phyloP scores from a whole-genome alignment of 1,140 invertebrate species.

The Orchestia grillus region DNA sequence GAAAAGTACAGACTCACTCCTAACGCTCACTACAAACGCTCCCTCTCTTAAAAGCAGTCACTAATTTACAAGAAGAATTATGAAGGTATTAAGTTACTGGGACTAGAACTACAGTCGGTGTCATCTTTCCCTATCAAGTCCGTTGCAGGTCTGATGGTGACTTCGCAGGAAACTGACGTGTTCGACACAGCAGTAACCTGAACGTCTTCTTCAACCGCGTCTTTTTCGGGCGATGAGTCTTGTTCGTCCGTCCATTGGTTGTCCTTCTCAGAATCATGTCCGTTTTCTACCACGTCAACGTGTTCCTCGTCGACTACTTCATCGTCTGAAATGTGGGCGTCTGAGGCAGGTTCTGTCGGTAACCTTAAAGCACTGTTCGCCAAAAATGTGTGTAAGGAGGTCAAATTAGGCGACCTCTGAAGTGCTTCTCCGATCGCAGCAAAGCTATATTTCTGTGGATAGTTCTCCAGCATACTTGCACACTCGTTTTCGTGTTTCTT shows the following conservation, averaged over 20 bases:
- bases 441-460: slow-evolving; percentile 18
- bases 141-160: slow-evolving; percentile 24
- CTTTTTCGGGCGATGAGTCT: background rate
- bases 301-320: slow-evolving; percentile 20
- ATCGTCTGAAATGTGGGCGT: background rate
- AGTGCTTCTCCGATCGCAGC: slow-evolving; percentile 9
- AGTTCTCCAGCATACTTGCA: slow-evolving; percentile 79
- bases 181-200: background rate
- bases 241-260: background rate
- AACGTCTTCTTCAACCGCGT: background rate
- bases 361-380: background rate
- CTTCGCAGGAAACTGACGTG: slow-evolving; percentile 22
- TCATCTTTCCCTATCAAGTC: background rate
- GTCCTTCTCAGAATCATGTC: slow-evolving; percentile 11
- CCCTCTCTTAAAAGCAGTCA: too few relatives aligned
- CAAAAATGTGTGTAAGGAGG: background rate
- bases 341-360: background rate
- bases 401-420: slow-evolving; percentile 35
- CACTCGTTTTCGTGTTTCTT: slow-evolving; percentile 97
- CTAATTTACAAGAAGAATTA: background rate
- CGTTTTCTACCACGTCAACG: slow-evolving; percentile 24
- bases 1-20: background rate
- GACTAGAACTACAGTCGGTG: slow-evolving; percentile 2
- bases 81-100: background rate
- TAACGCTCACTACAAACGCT: too few relatives aligned